Percentiles rank a stretch among this genome's conserved stretches.
Evolutionary conservation across 2,888 invertebrate species (phyloP).

Genomic region (Ptychoptera albimana): DNA sequence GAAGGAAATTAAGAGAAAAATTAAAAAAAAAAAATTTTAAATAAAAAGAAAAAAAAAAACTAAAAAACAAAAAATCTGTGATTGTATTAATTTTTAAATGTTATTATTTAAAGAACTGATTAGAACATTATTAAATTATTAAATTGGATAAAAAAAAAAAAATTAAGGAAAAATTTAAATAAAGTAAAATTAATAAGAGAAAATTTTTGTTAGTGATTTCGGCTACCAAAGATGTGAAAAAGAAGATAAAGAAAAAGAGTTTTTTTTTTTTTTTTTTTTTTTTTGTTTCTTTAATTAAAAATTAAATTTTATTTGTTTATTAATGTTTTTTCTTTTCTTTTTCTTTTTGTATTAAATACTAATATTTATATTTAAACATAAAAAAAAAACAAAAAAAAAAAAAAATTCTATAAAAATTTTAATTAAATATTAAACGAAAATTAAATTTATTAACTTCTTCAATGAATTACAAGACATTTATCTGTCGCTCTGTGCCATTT

Average conservation of each 20-base stretch:
- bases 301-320: too few species aligned
- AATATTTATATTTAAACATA: constrained; percentile 13
- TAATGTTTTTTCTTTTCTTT: constrained; percentile 21
- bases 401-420: neutral
- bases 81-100: constrained; percentile 12
- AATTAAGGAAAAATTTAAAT: neutral
- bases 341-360: too few species aligned
- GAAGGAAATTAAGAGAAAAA: neutral
- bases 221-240: constrained; percentile 13
- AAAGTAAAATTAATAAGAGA: constrained; percentile 6
- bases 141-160: constrained; percentile 3
- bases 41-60: constrained; percentile 2
- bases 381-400: constrained; percentile 2
- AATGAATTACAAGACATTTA: constrained; percentile 1
- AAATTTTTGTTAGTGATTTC: constrained; percentile 10
- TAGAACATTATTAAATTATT: constrained; percentile 13
- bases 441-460: neutral
- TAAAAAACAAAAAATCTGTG: constrained; percentile 10
- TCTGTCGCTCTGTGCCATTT: constrained; percentile 6
- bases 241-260: constrained; percentile 13
- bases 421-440: neutral
- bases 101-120: constrained; percentile 15
- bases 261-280: too few species aligned
- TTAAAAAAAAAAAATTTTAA: neutral
- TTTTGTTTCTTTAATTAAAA: too few species aligned